Evolutionary conservation across 2,888 invertebrate genomes (phyloP).

Genomic region (Miltochrista miniata): DNA sequence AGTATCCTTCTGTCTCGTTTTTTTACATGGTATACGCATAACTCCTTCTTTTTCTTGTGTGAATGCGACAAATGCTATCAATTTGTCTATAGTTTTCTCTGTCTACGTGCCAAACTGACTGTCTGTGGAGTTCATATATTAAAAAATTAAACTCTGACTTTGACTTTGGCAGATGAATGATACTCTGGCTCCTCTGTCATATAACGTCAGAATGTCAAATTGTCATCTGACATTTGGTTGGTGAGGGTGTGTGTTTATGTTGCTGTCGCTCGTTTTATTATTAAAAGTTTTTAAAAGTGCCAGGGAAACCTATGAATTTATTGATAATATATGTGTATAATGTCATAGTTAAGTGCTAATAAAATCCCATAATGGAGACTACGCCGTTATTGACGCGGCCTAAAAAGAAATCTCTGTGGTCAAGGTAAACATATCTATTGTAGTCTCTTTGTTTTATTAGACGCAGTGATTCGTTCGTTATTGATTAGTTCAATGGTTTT

Average conservation of each 20-base stretch:
- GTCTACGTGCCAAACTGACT: no score
- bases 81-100: no score
- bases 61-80: no score
- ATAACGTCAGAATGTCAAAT: no score
- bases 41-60: no score
- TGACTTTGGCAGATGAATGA: no score
- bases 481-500: slow-evolving; percentile 38
- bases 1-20: no score
- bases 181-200: no score
- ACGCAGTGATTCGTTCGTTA: slow-evolving; percentile 26
- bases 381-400: slow-evolving; percentile 70
- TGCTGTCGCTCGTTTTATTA: neutral
- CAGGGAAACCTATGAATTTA: neutral
- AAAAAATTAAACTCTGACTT: no score
- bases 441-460: slow-evolving; percentile 31
- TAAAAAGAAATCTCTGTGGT: slow-evolving; percentile 73
- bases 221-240: neutral
- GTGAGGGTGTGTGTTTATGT: slow-evolving; percentile 1
- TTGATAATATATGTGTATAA: slow-evolving; percentile 14
- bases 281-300: neutral
- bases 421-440: slow-evolving; percentile 59
- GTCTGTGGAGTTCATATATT: no score
- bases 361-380: slow-evolving; percentile 62
- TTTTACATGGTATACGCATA: no score
- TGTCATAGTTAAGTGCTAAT: slow-evolving; percentile 19